phyloP scores from a whole-genome alignment of 2,113 vertebrate genomes.

The Neofelis nebulosa region DNA sequence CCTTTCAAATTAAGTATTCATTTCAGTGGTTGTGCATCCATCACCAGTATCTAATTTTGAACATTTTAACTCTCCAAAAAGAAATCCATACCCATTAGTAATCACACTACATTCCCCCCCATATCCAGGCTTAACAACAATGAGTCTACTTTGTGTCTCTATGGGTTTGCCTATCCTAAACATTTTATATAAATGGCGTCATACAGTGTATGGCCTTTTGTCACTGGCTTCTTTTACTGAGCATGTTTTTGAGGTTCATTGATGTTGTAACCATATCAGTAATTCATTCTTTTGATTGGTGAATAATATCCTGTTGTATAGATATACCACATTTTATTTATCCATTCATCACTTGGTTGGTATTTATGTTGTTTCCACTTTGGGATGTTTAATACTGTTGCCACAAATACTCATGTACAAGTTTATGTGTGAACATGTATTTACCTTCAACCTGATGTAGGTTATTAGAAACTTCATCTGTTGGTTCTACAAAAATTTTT shows the following conservation, averaged over 20 bases:
- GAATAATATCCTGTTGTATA: neutral
- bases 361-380: conserved; percentile 5
- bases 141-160: neutral
- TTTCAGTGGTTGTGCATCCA: neutral
- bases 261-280: neutral
- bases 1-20: neutral
- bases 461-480: neutral
- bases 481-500: neutral
- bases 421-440: neutral
- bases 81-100: neutral
- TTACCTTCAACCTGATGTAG: neutral
- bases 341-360: neutral
- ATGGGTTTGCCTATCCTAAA: neutral
- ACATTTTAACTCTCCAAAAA: neutral
- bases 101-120: neutral
- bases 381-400: neutral
- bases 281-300: neutral
- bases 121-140: neutral
- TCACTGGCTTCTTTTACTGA: neutral
- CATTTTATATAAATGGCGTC: neutral
- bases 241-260: neutral
- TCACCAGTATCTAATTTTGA: neutral
- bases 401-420: neutral
- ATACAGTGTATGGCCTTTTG: neutral
- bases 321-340: neutral